phyloP scores from a whole-genome alignment of 2,113 vertebrate species.

The Syngnathus floridae region DNA sequence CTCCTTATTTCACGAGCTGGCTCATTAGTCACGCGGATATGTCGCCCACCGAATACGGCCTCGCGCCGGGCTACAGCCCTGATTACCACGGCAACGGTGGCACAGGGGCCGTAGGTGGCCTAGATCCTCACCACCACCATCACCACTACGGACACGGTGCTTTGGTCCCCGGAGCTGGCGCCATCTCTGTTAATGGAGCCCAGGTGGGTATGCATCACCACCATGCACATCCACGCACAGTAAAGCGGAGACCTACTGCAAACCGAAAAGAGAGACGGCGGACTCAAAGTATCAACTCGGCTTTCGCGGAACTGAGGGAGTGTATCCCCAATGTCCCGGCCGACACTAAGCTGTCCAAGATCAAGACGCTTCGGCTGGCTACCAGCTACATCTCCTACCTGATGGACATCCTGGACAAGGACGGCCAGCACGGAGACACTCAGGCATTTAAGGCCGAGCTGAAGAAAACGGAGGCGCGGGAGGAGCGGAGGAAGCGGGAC shows the following conservation, averaged over 20 bases:
- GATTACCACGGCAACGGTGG: slow-evolving; percentile 75
- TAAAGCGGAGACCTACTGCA: slow-evolving; percentile 91
- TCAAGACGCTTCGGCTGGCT: slow-evolving; percentile 92
- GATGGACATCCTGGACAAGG: slow-evolving; percentile 98
- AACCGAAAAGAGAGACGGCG: slow-evolving; percentile 96
- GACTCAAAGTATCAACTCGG: slow-evolving; percentile 99
- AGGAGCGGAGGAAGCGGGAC: slow-evolving; percentile 93
- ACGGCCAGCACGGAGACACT: slow-evolving; percentile 91
- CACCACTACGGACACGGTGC: slow-evolving; percentile 77
- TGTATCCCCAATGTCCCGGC: slow-evolving; percentile 97
- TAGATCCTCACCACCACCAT: slow-evolving; percentile 75
- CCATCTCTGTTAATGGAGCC: slow-evolving; percentile 75
- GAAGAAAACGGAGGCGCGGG: slow-evolving; percentile 91
- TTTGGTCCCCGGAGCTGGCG: slow-evolving; percentile 67
- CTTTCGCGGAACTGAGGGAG: slow-evolving; percentile 92
- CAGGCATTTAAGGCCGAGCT: slow-evolving; percentile 98
- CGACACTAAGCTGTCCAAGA: slow-evolving; percentile 97
- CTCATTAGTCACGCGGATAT: slow-evolving; percentile 92
- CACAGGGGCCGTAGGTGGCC: slow-evolving; percentile 34
- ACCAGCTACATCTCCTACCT: slow-evolving; percentile 99
- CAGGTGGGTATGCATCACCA: slow-evolving; percentile 57
- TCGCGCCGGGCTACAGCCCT: slow-evolving; percentile 88
- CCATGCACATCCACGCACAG: slow-evolving; percentile 63
- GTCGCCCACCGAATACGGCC: slow-evolving; percentile 91
- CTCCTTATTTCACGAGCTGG: slow-evolving; percentile 96